These are phyloP conservation scores for Gadopsis bispinosus DNA, from an alignment of 2,797 vertebrate species.

Conservation along the genomic window DNA sequence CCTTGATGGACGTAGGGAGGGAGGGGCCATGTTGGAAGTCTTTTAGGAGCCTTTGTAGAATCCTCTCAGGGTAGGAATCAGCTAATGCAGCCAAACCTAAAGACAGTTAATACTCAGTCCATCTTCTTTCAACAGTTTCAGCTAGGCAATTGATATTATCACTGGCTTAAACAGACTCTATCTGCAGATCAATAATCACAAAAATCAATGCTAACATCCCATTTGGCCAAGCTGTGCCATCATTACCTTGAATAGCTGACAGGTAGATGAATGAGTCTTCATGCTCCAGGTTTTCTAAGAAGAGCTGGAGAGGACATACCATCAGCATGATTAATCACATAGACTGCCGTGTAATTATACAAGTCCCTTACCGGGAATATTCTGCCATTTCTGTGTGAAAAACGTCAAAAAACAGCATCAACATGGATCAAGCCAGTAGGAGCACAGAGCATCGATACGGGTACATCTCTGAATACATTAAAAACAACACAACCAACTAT, in stretches of 20 bases:
- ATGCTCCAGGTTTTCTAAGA: conserved; percentile 93
- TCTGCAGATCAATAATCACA: background rate
- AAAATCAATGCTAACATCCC: background rate
- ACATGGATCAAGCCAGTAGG: background rate
- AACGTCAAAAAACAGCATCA: background rate
- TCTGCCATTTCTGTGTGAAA: background rate
- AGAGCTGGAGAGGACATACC: conserved; percentile 85
- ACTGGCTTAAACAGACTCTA: background rate
- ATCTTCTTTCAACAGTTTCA: conserved; percentile 6
- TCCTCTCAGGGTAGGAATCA: conserved; percentile 87
- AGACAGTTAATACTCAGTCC: conserved; percentile 21
- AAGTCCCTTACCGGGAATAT: background rate
- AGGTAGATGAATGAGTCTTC: conserved; percentile 95
- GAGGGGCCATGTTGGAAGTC: conserved; percentile 78
- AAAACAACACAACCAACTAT: conserved; percentile 23
- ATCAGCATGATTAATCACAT: conserved; percentile 20
- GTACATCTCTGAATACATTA: conserved; percentile 7
- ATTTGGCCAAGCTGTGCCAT: background rate
- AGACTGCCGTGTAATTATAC: background rate
- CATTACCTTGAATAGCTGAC: conserved; percentile 95
- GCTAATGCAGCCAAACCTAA: conserved; percentile 89
- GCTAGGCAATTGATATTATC: background rate
- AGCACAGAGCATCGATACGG: conserved; percentile 21
- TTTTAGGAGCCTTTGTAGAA: conserved; percentile 87
- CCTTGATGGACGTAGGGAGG: conserved; percentile 56